Conservation (phyloP, 2,113 vertebrate genomes). For the Glaucidium brasilianum region DNA sequence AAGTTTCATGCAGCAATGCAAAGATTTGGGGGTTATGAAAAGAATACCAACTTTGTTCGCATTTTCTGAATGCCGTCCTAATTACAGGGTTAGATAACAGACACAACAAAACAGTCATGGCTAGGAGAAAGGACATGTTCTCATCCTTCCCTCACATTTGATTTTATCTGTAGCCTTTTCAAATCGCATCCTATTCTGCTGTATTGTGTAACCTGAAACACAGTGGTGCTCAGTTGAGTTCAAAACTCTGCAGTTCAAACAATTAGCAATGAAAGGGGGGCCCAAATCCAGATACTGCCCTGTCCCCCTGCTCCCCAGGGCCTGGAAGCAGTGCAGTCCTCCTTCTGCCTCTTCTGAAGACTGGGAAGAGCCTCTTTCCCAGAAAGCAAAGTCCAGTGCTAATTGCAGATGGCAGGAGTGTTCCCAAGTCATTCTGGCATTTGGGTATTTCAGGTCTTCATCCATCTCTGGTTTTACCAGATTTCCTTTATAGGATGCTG, state of each 20-base stretch:
- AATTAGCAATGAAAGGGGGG: neutral
- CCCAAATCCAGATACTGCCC: neutral
- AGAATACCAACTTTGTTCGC: conserved; percentile 83
- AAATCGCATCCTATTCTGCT: conserved; percentile 54
- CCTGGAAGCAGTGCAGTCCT: neutral
- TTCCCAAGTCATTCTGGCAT: neutral
- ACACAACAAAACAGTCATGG: conserved; percentile 73
- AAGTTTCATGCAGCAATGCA: conserved; percentile 85
- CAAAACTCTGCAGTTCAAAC: neutral
- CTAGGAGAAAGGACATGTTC: conserved; percentile 74
- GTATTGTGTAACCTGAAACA: conserved; percentile 63
- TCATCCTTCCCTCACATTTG: conserved; percentile 61
- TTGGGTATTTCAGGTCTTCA: neutral
- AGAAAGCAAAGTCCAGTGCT: neutral
- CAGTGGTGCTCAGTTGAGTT: conserved; percentile 49
- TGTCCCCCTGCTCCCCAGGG: neutral
- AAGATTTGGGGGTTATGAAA: conserved; percentile 82
- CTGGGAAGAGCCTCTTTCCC: neutral
- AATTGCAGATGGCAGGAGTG: fast-evolving
- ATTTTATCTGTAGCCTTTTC: conserved; percentile 75
- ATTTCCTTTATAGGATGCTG: neutral
- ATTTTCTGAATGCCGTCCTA: conserved; percentile 80
- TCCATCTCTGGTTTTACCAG: neutral
- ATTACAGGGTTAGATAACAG: conserved; percentile 82
- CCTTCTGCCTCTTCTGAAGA: neutral